Conservation (phyloP, 2,113 vertebrate genomes). For the Urocolius indicus region DNA sequence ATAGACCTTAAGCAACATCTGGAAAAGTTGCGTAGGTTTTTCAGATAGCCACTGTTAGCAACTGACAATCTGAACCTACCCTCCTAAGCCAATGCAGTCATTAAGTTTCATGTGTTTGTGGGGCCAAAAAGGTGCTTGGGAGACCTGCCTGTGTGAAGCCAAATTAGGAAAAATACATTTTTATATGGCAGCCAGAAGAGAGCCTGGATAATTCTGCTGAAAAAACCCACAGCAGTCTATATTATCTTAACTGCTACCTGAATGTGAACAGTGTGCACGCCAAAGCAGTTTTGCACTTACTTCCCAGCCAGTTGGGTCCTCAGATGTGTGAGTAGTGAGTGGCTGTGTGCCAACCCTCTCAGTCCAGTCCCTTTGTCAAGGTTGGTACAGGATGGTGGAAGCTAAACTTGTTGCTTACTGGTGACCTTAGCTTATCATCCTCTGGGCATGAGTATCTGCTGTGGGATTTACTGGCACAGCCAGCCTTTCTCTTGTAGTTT, state of each 20-base stretch:
- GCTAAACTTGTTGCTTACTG: neutral
- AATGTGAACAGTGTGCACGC: neutral
- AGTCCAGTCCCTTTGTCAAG: neutral
- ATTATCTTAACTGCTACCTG: neutral
- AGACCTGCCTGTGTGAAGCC: neutral
- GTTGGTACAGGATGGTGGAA: neutral
- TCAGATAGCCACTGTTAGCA: neutral
- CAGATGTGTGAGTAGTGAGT: neutral
- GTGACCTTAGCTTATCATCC: neutral
- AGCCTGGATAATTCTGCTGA: neutral
- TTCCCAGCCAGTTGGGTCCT: neutral
- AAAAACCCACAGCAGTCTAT: neutral
- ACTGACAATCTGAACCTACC: neutral
- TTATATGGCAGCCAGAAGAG: neutral
- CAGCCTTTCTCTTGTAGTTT: neutral
- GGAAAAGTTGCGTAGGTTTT: neutral
- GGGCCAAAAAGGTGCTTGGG: neutral
- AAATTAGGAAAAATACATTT: neutral
- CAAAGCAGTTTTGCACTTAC: neutral
- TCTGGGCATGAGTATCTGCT: neutral
- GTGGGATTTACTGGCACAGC: neutral
- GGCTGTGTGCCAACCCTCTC: neutral
- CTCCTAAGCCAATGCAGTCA: neutral
- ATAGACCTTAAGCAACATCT: conserved; percentile 34
- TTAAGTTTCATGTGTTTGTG: neutral